Conservation (phyloP, 2,888 invertebrate species). For the Oasisia sp. region DNA sequence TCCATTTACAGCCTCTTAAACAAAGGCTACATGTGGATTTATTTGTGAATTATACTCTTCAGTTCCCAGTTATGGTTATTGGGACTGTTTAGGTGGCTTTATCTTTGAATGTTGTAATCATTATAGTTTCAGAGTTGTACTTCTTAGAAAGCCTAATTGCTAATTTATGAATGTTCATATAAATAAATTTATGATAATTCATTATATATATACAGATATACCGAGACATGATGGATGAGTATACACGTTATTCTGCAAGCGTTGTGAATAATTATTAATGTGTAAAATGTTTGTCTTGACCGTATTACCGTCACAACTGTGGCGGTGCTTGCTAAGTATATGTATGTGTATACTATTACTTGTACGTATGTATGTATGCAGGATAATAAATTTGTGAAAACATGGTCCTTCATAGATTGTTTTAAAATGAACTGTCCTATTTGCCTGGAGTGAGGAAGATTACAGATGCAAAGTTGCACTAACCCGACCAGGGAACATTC, state of each 20-base stretch:
- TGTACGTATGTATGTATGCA: conserved; percentile 23
- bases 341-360: background rate
- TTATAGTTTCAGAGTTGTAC: background rate
- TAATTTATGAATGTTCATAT: background rate
- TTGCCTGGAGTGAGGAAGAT: too few relatives aligned
- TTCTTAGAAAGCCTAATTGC: background rate
- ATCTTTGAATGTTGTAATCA: background rate
- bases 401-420: background rate
- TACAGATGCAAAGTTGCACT: too few relatives aligned
- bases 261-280: conserved; percentile 21
- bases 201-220: background rate
- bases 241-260: conserved; percentile 3
- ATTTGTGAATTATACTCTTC: background rate
- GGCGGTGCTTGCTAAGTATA: background rate
- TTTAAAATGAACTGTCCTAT: background rate
- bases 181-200: background rate
- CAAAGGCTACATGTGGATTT: background rate
- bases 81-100: background rate
- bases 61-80: background rate
- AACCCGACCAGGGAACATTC: too few relatives aligned
- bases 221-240: background rate
- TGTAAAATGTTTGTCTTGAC: background rate
- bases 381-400: background rate
- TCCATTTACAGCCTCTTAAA: background rate
- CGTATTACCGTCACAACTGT: background rate